These are phyloP conservation scores for Myotis myotis DNA, from an alignment of 2,797 vertebrate species.

Conservation along the genomic window DNA sequence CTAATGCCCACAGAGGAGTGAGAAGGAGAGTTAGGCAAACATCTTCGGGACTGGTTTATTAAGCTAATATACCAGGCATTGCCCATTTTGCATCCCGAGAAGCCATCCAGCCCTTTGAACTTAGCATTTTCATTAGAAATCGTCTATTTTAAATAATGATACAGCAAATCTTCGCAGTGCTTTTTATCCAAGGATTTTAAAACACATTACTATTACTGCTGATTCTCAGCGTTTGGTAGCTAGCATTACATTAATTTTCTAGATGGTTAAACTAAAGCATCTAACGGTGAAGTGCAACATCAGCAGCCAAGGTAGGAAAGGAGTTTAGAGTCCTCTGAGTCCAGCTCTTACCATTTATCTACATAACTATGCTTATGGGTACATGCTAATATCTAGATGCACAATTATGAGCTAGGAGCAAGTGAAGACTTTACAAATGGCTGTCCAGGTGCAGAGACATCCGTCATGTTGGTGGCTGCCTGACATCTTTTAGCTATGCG, in stretches of 20 bases:
- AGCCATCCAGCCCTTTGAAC: slow-evolving; percentile 69
- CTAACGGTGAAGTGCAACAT: slow-evolving; percentile 49
- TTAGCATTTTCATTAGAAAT: slow-evolving; percentile 73
- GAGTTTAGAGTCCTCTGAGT: not conserved
- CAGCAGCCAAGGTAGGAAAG: slow-evolving; percentile 11
- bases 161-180: slow-evolving; percentile 40
- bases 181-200: slow-evolving; percentile 61
- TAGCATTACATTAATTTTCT: slow-evolving; percentile 61
- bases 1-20: slow-evolving; percentile 40
- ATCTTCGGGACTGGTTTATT: slow-evolving; percentile 56
- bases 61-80: slow-evolving; percentile 57
- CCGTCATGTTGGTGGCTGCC: not conserved
- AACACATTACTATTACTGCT: slow-evolving; percentile 59
- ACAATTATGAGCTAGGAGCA: not conserved
- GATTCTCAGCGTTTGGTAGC: slow-evolving; percentile 59
- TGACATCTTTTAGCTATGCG: not conserved
- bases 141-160: slow-evolving; percentile 71
- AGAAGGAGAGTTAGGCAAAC: slow-evolving; percentile 37
- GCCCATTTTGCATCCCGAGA: slow-evolving; percentile 69
- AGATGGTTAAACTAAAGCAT: slow-evolving; percentile 48
- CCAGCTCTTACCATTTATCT: not conserved
- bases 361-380: not conserved
- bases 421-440: not conserved
- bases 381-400: not conserved
- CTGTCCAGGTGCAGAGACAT: not conserved